Conservation (phyloP, 53 echinoderm and acorn worm genomes). For the Paelopatides confundens region DNA sequence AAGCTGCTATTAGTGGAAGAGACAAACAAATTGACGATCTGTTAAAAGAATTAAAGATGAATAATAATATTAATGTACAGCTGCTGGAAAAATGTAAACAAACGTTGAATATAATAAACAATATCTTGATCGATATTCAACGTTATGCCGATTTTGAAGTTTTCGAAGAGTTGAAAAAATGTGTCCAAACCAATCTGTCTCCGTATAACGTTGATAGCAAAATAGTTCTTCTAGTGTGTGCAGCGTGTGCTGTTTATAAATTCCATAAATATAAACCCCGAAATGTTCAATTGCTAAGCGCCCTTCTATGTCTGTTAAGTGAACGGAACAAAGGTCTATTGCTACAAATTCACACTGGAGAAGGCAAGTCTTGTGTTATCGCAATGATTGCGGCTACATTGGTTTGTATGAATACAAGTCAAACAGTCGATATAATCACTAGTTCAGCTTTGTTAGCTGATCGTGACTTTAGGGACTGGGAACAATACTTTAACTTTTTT, state of each 20-base stretch:
- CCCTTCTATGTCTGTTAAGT: not conserved
- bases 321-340: not conserved
- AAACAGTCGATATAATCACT: not conserved
- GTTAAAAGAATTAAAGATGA: too few relatives aligned
- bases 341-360: not conserved
- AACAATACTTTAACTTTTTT: not conserved
- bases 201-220: too few relatives aligned
- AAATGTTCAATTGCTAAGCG: not conserved
- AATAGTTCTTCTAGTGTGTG: too few relatives aligned
- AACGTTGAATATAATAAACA: too few relatives aligned
- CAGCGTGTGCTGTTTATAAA: not conserved
- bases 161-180: too few relatives aligned
- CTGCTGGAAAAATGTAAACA: too few relatives aligned
- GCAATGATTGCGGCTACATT: not conserved
- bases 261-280: not conserved
- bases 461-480: not conserved
- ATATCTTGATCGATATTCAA: too few relatives aligned
- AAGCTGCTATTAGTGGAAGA: too few relatives aligned
- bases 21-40: too few relatives aligned
- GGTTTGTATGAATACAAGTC: not conserved
- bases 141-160: too few relatives aligned
- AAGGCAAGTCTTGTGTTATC: not conserved
- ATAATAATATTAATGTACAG: too few relatives aligned
- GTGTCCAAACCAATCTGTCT: too few relatives aligned
- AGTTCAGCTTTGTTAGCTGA: not conserved